Conservation (phyloP, 2,888 invertebrate genomes). For the Orthosia cruda region DNA sequence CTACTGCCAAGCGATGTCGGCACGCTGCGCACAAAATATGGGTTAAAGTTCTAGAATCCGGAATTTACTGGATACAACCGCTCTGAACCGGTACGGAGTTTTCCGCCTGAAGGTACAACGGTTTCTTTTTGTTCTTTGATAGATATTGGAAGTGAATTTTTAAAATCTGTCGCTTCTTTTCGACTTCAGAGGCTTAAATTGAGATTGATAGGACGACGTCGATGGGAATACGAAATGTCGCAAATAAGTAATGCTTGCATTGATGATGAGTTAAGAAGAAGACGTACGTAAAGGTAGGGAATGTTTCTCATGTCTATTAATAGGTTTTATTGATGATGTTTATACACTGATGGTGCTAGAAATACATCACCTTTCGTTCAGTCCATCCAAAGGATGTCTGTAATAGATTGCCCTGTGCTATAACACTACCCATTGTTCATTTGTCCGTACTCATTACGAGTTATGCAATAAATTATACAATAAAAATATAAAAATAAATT, state of each 20-base stretch:
- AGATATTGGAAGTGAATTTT: conserved; percentile 44
- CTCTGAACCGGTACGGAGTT: conserved; percentile 63
- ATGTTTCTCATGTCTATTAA: not conserved
- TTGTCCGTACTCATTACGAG: too few species aligned
- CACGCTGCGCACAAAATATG: conserved; percentile 80
- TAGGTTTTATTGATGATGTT: too few species aligned
- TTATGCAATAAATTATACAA: too few species aligned
- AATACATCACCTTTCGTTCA: too few species aligned
- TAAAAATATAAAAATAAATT: too few species aligned
- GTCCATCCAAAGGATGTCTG: too few species aligned
- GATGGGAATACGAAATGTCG: not conserved
- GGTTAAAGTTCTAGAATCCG: conserved; percentile 64
- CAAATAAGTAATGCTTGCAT: not conserved
- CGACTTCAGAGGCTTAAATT: not conserved
- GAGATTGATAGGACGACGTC: conserved; percentile 12
- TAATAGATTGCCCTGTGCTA: too few species aligned
- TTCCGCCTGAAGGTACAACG: conserved; percentile 39
- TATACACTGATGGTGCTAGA: too few species aligned
- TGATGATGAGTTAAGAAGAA: not conserved
- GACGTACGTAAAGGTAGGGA: not conserved
- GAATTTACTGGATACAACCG: conserved; percentile 76
- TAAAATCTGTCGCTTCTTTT: conserved; percentile 20
- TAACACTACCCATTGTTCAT: too few species aligned
- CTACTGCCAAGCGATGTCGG: conserved; percentile 73
- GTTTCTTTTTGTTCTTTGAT: conserved; percentile 43